Conservation (phyloP, 2,797 vertebrate species). For the Rhinichthys osculus region DNA sequence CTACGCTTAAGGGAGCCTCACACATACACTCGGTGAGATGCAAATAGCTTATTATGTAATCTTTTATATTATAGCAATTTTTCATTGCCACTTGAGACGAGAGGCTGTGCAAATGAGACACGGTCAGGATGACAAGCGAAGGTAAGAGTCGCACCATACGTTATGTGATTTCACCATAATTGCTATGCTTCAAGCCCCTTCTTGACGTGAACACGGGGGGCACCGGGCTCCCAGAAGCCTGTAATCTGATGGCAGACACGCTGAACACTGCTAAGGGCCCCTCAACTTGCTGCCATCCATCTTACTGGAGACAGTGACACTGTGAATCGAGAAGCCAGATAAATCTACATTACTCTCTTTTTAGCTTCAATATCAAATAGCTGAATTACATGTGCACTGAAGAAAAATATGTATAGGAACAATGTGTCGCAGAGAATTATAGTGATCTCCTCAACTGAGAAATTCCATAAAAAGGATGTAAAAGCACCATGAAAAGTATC, state of each 20-base stretch:
- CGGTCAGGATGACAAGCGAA: constrained; percentile 70
- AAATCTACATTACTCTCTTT: constrained; percentile 45
- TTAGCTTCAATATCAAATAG: constrained; percentile 53
- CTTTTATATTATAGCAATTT: constrained; percentile 62
- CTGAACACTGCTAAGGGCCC: constrained; percentile 69
- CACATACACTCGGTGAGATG: constrained; percentile 47
- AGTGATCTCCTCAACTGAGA: background rate
- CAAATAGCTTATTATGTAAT: constrained; percentile 63
- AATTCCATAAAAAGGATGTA: background rate
- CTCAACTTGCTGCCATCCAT: constrained; percentile 69
- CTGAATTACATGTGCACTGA: background rate
- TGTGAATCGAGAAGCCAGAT: constrained; percentile 72
- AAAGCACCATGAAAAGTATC: background rate
- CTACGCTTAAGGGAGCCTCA: constrained; percentile 53
- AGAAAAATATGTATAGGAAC: constrained; percentile 2
- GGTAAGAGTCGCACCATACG: constrained; percentile 66
- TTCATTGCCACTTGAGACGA: constrained; percentile 59
- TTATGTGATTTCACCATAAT: constrained; percentile 62
- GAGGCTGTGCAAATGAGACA: constrained; percentile 58
- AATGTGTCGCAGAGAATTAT: constrained; percentile 9
- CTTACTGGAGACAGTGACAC: constrained; percentile 69
- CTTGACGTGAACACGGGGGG: constrained; percentile 71
- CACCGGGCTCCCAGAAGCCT: constrained; percentile 69
- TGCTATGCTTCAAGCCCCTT: constrained; percentile 68
- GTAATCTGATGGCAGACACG: constrained; percentile 76